These are phyloP conservation scores for Montipora foliosa DNA, from an alignment of 64 coral and sea anemone species.

Conservation along the genomic window DNA sequence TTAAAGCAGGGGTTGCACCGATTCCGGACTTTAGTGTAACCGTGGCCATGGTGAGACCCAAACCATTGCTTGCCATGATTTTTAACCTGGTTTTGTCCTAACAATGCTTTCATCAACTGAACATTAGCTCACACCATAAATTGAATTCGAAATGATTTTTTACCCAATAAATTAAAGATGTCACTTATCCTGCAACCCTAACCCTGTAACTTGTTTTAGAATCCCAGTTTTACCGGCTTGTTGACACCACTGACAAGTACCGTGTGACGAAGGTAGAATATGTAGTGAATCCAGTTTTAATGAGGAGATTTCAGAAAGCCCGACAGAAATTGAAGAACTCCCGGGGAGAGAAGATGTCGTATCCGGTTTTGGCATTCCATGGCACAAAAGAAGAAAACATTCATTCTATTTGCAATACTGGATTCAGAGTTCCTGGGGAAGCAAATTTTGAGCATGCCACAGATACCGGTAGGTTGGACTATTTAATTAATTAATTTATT, in stretches of 20 bases:
- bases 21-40: too few relatives aligned
- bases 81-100: too few relatives aligned
- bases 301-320: slow-evolving; percentile 77
- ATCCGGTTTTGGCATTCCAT: slow-evolving; percentile 89
- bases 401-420: slow-evolving; percentile 68
- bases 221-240: slow-evolving; percentile 92
- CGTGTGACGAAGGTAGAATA: slow-evolving; percentile 85
- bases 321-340: slow-evolving; percentile 61
- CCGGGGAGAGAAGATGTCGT: slow-evolving; percentile 67
- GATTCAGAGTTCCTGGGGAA: slow-evolving; percentile 79
- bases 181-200: neutral
- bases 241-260: slow-evolving; percentile 80
- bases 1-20: too few relatives aligned
- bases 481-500: neutral
- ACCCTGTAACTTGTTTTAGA: slow-evolving; percentile 35
- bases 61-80: too few relatives aligned
- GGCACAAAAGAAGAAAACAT: slow-evolving; percentile 85
- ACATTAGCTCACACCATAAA: too few relatives aligned
- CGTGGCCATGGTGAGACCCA: too few relatives aligned
- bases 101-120: too few relatives aligned
- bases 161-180: too few relatives aligned
- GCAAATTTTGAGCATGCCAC: slow-evolving; percentile 84
- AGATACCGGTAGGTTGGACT: slow-evolving; percentile 59
- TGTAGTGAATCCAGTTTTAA: slow-evolving; percentile 80
- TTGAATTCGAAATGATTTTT: too few relatives aligned